Conservation (phyloP, 2,113 vertebrate species). For the Apteryx owenii region DNA sequence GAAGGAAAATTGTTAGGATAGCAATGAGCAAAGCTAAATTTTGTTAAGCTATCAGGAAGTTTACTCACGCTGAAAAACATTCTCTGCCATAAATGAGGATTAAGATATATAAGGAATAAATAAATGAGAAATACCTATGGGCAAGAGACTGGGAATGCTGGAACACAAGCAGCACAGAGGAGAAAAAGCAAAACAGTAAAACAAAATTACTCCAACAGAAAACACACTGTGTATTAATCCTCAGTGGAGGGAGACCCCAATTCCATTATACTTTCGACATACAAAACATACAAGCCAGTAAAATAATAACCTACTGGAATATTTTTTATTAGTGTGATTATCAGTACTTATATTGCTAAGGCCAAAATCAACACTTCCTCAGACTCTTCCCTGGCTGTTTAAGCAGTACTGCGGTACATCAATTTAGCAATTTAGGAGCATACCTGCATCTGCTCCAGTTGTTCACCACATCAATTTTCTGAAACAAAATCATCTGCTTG, state of each 20-base stretch:
- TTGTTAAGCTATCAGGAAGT: conserved; percentile 57
- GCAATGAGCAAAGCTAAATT: conserved; percentile 39
- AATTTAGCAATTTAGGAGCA: conserved; percentile 8
- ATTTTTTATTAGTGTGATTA: not conserved
- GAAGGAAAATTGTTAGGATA: conserved; percentile 60
- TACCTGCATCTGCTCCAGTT: conserved; percentile 6
- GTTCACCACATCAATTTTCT: conserved; percentile 23
- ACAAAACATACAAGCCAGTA: not conserved
- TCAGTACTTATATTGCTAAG: not conserved
- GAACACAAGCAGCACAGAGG: not conserved
- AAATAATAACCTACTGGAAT: conserved; percentile 1
- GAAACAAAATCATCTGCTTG: conserved; percentile 21
- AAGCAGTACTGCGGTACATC: not conserved
- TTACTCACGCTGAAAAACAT: conserved; percentile 42
- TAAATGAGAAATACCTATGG: conserved; percentile 5
- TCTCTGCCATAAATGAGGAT: conserved; percentile 17
- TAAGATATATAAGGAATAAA: conserved; percentile 36
- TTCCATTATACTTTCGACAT: not conserved
- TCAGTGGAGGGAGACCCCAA: not conserved
- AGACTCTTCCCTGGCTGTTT: not conserved
- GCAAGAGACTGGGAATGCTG: not conserved
- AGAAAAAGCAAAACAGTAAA: not conserved
- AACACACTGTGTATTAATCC: not conserved
- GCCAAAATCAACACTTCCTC: conserved; percentile 11
- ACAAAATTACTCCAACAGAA: not conserved